A percentile compares a stretch with the other conserved stretches of the same genome.
These are phyloP conservation scores for Drosophila percnosoma DNA, from an alignment of 2,888 invertebrate species.

Conservation along the genomic window DNA sequence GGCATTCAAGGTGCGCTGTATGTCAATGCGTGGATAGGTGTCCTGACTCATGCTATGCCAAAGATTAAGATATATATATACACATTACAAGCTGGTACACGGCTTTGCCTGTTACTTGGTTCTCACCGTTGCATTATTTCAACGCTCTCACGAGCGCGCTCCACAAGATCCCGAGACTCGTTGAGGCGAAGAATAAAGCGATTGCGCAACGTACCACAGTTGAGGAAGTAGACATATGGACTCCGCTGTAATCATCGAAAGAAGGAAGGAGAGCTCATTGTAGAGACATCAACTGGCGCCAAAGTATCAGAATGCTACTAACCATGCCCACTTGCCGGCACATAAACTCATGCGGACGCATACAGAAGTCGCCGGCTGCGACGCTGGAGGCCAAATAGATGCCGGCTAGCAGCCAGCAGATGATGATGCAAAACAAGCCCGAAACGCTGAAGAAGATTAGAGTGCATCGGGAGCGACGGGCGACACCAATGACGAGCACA, in stretches of 20 bases:
- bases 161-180: slow-evolving; percentile 84
- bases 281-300: background rate
- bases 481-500: slow-evolving; percentile 85
- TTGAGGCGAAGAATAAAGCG: slow-evolving; percentile 85
- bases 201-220: slow-evolving; percentile 84
- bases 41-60: slow-evolving; percentile 83
- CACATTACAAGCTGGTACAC: background rate
- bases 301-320: slow-evolving; percentile 46
- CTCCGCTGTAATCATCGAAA: slow-evolving; percentile 76
- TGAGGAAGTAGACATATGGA: slow-evolving; percentile 84
- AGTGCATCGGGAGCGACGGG: slow-evolving; percentile 90
- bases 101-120: background rate
- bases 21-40: slow-evolving; percentile 84
- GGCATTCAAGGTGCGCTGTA: slow-evolving; percentile 80
- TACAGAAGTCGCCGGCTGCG: slow-evolving; percentile 93
- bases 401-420: slow-evolving; percentile 94
- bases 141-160: slow-evolving; percentile 84
- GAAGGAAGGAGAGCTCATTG: background rate
- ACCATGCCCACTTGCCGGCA: slow-evolving; percentile 85
- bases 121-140: slow-evolving; percentile 81
- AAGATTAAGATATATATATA: background rate
- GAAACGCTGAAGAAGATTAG: slow-evolving; percentile 95
- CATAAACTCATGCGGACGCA: slow-evolving; percentile 89
- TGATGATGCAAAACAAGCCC: slow-evolving; percentile 86
- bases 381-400: slow-evolving; percentile 94